These are phyloP conservation scores for Cottus gobio DNA, from an alignment of 2,113 vertebrate genomes.

Conservation along the genomic window DNA sequence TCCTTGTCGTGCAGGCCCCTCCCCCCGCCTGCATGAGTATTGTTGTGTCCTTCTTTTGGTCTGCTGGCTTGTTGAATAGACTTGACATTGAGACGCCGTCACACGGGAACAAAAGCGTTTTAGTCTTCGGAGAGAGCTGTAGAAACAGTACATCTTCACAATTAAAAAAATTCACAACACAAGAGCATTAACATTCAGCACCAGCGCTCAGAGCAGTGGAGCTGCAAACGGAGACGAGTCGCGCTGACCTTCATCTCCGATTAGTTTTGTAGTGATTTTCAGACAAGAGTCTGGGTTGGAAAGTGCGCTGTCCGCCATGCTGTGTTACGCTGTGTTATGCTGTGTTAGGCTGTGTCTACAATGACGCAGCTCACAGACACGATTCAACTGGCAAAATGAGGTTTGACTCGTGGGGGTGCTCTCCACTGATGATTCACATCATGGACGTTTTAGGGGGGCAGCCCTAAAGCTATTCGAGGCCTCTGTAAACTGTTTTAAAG, in stretches of 20 bases:
- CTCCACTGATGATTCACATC: conserved; percentile 4
- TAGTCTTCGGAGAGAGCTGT: neutral
- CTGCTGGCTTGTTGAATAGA: neutral
- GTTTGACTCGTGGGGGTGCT: neutral
- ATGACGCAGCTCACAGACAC: neutral
- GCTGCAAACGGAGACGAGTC: neutral
- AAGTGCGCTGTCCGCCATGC: neutral
- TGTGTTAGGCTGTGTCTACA: neutral
- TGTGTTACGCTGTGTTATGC: neutral
- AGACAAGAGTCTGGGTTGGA: neutral
- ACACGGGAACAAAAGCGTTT: neutral
- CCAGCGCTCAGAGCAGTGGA: neutral
- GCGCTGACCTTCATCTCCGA: conserved; percentile 15
- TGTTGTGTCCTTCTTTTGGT: neutral
- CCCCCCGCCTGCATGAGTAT: neutral
- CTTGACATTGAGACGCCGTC: neutral
- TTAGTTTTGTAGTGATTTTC: conserved; percentile 2
- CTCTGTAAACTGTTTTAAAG: conserved; percentile 3
- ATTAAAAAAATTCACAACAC: neutral
- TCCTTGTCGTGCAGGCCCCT: neutral
- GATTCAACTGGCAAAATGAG: neutral
- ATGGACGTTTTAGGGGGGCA: neutral
- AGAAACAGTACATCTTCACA: neutral
- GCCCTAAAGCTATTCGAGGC: neutral
- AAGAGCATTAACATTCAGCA: conserved; percentile 3